phyloP scores from a whole-genome alignment of 2,797 vertebrate genomes.

The Tarsius wallacei region DNA sequence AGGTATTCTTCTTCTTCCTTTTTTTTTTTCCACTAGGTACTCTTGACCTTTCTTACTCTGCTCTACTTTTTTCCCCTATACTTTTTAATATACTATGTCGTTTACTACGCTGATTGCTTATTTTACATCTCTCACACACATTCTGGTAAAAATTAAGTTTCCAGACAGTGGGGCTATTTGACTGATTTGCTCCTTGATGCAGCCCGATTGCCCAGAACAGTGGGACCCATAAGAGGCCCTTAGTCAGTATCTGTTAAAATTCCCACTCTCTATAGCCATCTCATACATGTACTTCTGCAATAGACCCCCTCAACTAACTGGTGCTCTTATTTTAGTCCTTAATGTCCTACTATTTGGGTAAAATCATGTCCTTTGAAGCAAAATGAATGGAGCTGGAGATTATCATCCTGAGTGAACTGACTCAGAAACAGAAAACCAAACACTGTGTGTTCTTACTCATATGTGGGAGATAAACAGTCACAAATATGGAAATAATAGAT shows the following conservation, averaged over 20 bases:
- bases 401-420: too few species aligned
- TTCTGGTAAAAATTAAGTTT: neutral
- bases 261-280: neutral
- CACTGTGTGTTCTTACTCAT: too few species aligned
- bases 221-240: neutral
- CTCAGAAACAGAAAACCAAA: too few species aligned
- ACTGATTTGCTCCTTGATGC: neutral
- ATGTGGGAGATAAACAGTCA: too few species aligned
- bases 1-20: neutral
- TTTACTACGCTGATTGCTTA: constrained; percentile 25
- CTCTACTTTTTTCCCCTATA: neutral
- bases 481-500: too few species aligned
- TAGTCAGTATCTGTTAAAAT: neutral
- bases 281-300: neutral
- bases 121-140: neutral
- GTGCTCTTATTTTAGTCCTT: neutral
- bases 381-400: too few species aligned
- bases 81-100: neutral
- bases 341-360: too few species aligned
- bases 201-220: neutral
- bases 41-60: neutral
- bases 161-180: neutral
- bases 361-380: too few species aligned
- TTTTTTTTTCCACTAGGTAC: neutral
- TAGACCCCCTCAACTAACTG: neutral